These are phyloP conservation scores for Mimumesa dahlbomi DNA, from an alignment of 2,888 invertebrate species.

Conservation along the genomic window DNA sequence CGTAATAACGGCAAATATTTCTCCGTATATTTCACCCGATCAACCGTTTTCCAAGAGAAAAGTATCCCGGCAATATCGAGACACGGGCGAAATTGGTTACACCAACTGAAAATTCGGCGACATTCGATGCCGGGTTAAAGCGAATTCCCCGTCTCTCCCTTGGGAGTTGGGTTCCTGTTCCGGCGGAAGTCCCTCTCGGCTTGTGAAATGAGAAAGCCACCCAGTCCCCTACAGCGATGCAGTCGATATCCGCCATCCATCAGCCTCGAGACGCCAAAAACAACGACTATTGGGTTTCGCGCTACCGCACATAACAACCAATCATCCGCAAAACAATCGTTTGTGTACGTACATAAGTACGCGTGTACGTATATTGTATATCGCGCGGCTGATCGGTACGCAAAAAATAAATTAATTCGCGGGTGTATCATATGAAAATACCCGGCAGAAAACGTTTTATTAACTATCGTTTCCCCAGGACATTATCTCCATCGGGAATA, in stretches of 20 bases:
- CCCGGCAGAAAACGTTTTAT: too few relatives aligned
- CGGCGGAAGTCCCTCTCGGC: constrained; percentile 65
- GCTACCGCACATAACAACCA: constrained; percentile 56
- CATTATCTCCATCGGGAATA: too few relatives aligned
- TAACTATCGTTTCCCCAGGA: too few relatives aligned
- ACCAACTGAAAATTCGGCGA: constrained; percentile 48
- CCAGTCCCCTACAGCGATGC: constrained; percentile 57
- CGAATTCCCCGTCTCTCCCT: constrained; percentile 52
- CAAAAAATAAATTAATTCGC: constrained; percentile 45
- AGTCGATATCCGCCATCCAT: constrained; percentile 67
- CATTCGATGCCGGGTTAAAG: constrained; percentile 45
- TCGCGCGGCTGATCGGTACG: constrained; percentile 42
- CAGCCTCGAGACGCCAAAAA: constrained; percentile 61
- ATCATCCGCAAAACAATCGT: constrained; percentile 55
- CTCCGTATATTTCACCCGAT: background rate
- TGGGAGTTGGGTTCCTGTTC: constrained; percentile 45
- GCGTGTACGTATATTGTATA: too few relatives aligned
- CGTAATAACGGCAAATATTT: background rate
- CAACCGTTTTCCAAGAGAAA: background rate
- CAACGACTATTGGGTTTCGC: constrained; percentile 55
- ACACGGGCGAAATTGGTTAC: constrained; percentile 39
- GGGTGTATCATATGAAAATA: background rate
- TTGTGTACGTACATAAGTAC: constrained; percentile 35
- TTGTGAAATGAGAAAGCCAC: constrained; percentile 69
- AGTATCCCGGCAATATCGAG: constrained; percentile 8